Evolutionary conservation across 2,888 invertebrate genomes (phyloP).

Genomic region (Caenorhabditis sp.): DNA sequence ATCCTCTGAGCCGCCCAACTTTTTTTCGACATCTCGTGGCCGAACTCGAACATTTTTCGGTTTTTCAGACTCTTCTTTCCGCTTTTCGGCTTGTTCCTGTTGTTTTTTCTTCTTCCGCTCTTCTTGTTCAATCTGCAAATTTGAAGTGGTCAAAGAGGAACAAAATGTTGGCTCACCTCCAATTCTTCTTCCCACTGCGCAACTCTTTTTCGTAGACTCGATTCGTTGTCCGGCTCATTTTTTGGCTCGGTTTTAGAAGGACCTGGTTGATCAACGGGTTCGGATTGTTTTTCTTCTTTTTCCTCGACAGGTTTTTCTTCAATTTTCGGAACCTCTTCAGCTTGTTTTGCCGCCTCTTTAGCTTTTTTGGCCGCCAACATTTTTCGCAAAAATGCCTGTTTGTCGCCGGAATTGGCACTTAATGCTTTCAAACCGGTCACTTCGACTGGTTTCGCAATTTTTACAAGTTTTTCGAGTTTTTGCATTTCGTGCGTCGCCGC

Average conservation of each 20-base stretch:
- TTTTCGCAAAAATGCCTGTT: slow-evolving; percentile 50
- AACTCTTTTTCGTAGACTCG: slow-evolving; percentile 18
- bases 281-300: slow-evolving; percentile 16
- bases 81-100: slow-evolving; percentile 14
- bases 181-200: slow-evolving; percentile 38
- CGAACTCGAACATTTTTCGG: slow-evolving; percentile 9
- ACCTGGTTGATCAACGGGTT: slow-evolving; percentile 8
- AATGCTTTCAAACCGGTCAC: slow-evolving; percentile 33
- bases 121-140: slow-evolving; percentile 13
- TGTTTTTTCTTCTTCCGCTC: slow-evolving; percentile 20
- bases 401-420: slow-evolving; percentile 17
- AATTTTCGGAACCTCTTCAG: slow-evolving; percentile 7
- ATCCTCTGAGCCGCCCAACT: slow-evolving; percentile 29
- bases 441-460: slow-evolving; percentile 56
- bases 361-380: slow-evolving; percentile 43
- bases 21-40: slow-evolving; percentile 25
- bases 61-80: slow-evolving; percentile 9
- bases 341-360: slow-evolving; percentile 12
- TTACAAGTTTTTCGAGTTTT: slow-evolving; percentile 55
- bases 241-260: slow-evolving; percentile 2
- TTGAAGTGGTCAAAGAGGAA: too few relatives aligned
- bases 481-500: slow-evolving; percentile 50
- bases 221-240: background rate
- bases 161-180: slow-evolving; percentile 4
- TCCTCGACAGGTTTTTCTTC: slow-evolving; percentile 9